phyloP scores from a whole-genome alignment of 2,888 invertebrate genomes.

The Phortica okadai region DNA sequence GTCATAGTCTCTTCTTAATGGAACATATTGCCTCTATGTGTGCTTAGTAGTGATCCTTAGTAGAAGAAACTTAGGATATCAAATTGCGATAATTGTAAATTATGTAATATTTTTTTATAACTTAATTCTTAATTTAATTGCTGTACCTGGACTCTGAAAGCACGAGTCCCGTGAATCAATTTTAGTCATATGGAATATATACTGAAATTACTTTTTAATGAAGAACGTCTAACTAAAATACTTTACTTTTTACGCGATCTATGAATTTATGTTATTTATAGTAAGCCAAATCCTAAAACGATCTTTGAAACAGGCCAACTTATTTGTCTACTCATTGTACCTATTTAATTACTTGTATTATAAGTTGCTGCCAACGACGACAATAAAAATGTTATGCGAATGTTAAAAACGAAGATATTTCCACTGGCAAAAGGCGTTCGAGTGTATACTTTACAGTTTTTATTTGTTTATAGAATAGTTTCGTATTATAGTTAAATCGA shows the following conservation, averaged over 20 bases:
- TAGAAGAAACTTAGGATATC: slow-evolving; percentile 58
- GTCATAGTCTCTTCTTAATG: slow-evolving; percentile 37
- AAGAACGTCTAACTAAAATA: neutral
- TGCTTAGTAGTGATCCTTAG: slow-evolving; percentile 62
- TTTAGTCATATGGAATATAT: slow-evolving; percentile 71
- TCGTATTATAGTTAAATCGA: neutral
- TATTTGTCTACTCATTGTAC: neutral
- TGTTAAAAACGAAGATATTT: neutral
- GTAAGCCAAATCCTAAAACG: slow-evolving; percentile 22
- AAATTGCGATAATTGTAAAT: slow-evolving; percentile 50
- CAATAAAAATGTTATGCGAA: slow-evolving; percentile 20
- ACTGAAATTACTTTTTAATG: slow-evolving; percentile 51
- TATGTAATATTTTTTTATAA: slow-evolving; percentile 66
- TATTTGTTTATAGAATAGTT: slow-evolving; percentile 6
- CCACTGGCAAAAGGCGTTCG: too few species aligned
- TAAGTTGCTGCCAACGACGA: slow-evolving; percentile 22
- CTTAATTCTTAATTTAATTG: slow-evolving; percentile 65
- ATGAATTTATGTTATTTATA: slow-evolving; percentile 18
- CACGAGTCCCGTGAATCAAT: slow-evolving; percentile 58
- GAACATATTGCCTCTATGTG: slow-evolving; percentile 66
- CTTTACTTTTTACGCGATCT: slow-evolving; percentile 6
- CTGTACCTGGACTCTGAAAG: slow-evolving; percentile 52
- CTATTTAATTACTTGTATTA: slow-evolving; percentile 11
- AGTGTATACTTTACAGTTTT: neutral
- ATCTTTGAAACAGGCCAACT: slow-evolving; percentile 10